Percentiles rank a stretch among this genome's conserved stretches.
phyloP scores from a whole-genome alignment of 1,140 invertebrate genomes.

The Coenobita brevimanus region DNA sequence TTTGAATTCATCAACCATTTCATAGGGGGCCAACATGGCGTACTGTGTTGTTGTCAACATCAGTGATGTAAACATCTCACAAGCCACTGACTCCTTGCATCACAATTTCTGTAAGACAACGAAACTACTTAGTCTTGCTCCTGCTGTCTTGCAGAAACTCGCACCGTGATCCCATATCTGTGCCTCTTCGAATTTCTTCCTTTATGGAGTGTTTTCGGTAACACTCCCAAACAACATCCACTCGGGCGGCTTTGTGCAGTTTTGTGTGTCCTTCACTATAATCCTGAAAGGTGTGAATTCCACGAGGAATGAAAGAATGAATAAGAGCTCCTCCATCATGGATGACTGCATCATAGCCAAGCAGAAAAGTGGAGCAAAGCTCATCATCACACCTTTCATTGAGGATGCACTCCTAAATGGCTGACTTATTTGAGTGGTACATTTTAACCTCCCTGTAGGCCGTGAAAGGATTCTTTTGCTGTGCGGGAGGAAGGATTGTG shows the following conservation, averaged over 20 bases:
- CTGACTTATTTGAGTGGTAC: no score
- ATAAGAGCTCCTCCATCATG: constrained; percentile 4
- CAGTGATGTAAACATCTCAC: constrained; percentile 20
- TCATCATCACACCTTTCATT: constrained; percentile 1
- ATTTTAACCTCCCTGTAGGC: not conserved
- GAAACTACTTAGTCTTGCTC: constrained; percentile 13
- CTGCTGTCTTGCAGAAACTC: constrained; percentile 8
- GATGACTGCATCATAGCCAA: not conserved
- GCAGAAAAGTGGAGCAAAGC: not conserved
- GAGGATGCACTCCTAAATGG: not conserved
- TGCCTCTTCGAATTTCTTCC: constrained; percentile 1
- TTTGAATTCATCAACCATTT: not conserved
- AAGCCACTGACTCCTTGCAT: constrained; percentile 16
- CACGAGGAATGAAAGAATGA: not conserved
- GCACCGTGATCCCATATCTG: not conserved
- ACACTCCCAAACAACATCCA: constrained; percentile 15
- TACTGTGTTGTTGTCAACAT: constrained; percentile 8
- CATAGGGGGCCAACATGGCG: not conserved
- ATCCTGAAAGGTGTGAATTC: not conserved
- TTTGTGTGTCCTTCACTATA: not conserved
- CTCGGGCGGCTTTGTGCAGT: not conserved
- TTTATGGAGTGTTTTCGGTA: not conserved
- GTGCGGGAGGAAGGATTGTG: not conserved
- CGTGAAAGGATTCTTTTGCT: not conserved
- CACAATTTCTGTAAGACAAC: not conserved